Evolutionary conservation across 2,113 vertebrate genomes (phyloP), one percentile per base, ranked within the genome.

Genomic region (Pelodiscus sinensis): DNA sequence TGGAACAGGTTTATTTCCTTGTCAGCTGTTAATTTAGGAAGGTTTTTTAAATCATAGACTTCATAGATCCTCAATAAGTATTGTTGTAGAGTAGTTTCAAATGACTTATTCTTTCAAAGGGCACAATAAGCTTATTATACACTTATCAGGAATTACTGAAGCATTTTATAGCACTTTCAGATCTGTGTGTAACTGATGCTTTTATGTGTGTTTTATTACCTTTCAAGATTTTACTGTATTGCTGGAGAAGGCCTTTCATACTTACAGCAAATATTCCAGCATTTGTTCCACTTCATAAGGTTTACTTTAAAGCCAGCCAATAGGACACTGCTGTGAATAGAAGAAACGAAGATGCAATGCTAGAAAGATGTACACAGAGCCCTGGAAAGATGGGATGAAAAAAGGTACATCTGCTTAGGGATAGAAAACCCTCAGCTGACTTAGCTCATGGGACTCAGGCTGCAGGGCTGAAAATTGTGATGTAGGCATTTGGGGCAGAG

Each of bases 151-250:
- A 86, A n/a, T 62, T 60, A 31, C 56, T 60, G 0, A 24, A 51
- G 60, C 73, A 8, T 89, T 91, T 96, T 81, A 62, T 8, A 86
- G 24, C 24, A 91, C 91, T 95, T 92, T 58, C 65, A 84, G 57
- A 77, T 85, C 38, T 84, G 55, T 90, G 75, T 85, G 25, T 75
- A 71, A 56, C 10, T 51, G n/a, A 8, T 81, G 82, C 62, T 93
- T 94, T 80, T 94, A 88, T 94, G 90, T 87, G 85, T 92, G 71
- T 95, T 84, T 52, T 89, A 27, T 90, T 95, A 73, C 82, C 89
- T 78, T 68, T 80, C 65, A 84, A 85, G 85, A 60, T 92, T 2
- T 13, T 14, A 68, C 92, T 86, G 79, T 88, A 57, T 55, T 93
- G 89, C 77, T 83, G 68, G 35, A 85, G 57, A 85, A 88, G 92